Evolutionary conservation across 1,140 invertebrate species (phyloP), one percentile per base, ranked within the genome.

Genomic region (Drosophila kanapiae): DNA sequence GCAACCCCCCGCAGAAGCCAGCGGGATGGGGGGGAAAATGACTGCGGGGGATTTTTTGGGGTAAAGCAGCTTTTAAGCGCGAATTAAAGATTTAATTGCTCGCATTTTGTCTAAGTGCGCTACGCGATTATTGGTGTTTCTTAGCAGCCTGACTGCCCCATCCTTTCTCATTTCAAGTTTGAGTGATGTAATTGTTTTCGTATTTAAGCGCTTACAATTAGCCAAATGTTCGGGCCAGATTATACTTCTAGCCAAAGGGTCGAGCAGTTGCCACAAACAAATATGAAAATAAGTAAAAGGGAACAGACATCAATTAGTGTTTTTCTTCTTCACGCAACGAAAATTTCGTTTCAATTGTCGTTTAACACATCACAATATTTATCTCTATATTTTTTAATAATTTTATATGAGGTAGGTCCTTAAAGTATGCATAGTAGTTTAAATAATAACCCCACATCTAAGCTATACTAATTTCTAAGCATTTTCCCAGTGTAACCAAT

Each of bases 21-120:
- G 23, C 1, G 23, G 23, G 3, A 23, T 23, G 23, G 18, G 31
- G 47, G 37, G 31, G 27, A 27, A 71, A 72, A 40, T 48, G 67
- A 35, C 38, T 8, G 27, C 42, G 51, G 40, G 42, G 60, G 53
- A 45, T 51, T 38, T n/a, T 51, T 42, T 16, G 51, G 65, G 63
- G 43, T 49, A 67, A 70, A 80, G 74, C 58, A 59, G 70, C 76
- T 90, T 90, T 81, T 85, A 81, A 82, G 78, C 63, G 85, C 68
- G 85, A 76, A 77, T 90, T 85, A 85, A 90, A 91, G 85, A 90
- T 90, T 90, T 85, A 85, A 90, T 90, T 90, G 85, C 78, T 74
- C 42, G 67, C 84, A 79, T 74, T 84, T 90, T 74, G 53, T 63
- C 69, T 88, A 82, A 88, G 81, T 85, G 81, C 74, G 75, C 65